phyloP scores from a whole-genome alignment of 92 coral and sea anemone genomes.

The Isaurus tuberculatus region DNA sequence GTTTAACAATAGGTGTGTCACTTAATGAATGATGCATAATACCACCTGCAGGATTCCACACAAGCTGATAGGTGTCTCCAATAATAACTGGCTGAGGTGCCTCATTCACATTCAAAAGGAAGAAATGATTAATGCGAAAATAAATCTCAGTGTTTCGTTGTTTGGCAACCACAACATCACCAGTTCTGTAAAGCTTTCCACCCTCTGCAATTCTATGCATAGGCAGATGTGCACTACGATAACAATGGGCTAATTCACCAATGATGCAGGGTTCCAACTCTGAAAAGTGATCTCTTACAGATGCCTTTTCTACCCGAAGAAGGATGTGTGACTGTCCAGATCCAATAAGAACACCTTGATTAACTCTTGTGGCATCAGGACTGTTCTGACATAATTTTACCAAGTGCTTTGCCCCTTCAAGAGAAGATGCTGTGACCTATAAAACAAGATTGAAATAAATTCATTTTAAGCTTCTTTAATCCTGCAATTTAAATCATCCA shows the following conservation, averaged over 20 bases:
- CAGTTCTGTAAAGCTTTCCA: conserved; percentile 65
- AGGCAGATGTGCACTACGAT: conserved; percentile 68
- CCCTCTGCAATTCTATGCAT: conserved; percentile 55
- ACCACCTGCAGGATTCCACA: conserved; percentile 57
- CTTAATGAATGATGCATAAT: conserved; percentile 61
- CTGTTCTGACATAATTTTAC: conserved; percentile 62
- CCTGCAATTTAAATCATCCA: conserved; percentile 13
- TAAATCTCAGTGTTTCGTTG: conserved; percentile 53
- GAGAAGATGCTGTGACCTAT: conserved; percentile 62
- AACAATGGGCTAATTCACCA: conserved; percentile 49
- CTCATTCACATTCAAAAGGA: conserved; percentile 57
- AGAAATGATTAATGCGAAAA: conserved; percentile 49
- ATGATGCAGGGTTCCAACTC: conserved; percentile 24
- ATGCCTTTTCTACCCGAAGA: conserved; percentile 46
- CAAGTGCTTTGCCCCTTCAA: conserved; percentile 62
- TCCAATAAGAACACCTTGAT: conserved; percentile 65
- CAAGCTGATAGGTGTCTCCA: conserved; percentile 63
- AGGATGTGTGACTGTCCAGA: conserved; percentile 52
- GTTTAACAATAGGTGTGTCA: conserved; percentile 65
- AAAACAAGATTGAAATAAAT: conserved; percentile 25
- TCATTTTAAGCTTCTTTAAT: conserved; percentile 11
- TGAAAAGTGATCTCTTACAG: conserved; percentile 24
- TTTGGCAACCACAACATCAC: conserved; percentile 54
- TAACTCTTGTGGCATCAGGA: conserved; percentile 56
- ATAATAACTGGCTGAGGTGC: conserved; percentile 44